Conservation (phyloP, 2,797 vertebrate genomes). For the Gymnocypris eckloni region DNA sequence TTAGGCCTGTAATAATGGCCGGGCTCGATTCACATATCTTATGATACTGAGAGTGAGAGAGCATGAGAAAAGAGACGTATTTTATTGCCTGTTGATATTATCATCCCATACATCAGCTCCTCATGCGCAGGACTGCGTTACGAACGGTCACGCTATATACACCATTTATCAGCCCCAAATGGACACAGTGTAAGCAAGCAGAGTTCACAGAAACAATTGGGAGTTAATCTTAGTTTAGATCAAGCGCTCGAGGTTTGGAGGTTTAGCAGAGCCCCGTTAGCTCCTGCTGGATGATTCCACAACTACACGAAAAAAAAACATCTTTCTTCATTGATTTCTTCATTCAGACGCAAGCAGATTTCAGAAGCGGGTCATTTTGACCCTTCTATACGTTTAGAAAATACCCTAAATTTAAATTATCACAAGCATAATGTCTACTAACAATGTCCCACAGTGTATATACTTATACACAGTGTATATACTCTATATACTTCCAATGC, state of each 20-base stretch:
- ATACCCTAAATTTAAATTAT: neutral
- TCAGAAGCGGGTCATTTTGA: neutral
- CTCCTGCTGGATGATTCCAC: neutral
- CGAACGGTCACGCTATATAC: constrained; percentile 38
- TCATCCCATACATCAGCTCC: constrained; percentile 55
- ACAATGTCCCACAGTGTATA: neutral
- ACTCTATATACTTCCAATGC: neutral
- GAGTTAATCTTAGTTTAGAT: neutral
- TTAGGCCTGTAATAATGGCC: constrained; percentile 28
- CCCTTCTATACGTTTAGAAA: neutral
- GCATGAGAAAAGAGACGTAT: constrained; percentile 29
- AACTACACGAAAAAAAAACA: neutral
- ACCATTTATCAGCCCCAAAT: constrained; percentile 46
- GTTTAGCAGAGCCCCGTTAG: neutral
- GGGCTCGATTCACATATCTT: constrained; percentile 23
- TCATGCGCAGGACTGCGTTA: constrained; percentile 15
- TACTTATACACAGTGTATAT: too few relatives aligned
- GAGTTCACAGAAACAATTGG: constrained; percentile 5
- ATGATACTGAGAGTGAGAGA: constrained; percentile 6
- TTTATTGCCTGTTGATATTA: constrained; percentile 48
- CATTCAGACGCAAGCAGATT: neutral
- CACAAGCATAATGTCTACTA: neutral
- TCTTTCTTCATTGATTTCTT: neutral
- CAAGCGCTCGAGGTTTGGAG: neutral
- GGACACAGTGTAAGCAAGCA: neutral